A percentile compares a stretch with the other conserved stretches of the same genome.
Evolutionary conservation across 2,888 invertebrate species (phyloP).

Genomic region (Ichneumoninae sp.): DNA sequence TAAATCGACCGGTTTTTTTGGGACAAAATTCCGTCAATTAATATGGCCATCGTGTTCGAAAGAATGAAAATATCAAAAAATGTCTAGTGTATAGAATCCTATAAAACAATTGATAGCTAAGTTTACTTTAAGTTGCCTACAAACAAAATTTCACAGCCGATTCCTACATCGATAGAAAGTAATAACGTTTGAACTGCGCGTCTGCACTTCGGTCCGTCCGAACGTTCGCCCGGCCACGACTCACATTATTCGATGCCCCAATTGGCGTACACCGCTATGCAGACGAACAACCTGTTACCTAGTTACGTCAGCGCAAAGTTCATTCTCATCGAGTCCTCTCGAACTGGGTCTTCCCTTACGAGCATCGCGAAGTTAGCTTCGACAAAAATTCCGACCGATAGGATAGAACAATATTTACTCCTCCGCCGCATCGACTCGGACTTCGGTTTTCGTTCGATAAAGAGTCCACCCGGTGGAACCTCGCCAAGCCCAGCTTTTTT

Average conservation of each 20-base stretch:
- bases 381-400: not conserved
- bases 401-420: constrained; percentile 14
- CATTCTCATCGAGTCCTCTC: constrained; percentile 7
- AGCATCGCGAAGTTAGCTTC: not conserved
- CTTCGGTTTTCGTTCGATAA: constrained; percentile 25
- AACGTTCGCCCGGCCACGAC: not conserved
- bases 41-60: no score
- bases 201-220: not conserved
- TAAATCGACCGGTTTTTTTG: no score
- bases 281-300: constrained; percentile 16
- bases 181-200: not conserved
- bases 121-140: not conserved
- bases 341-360: not conserved
- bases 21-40: no score
- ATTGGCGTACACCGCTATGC: constrained; percentile 14
- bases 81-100: no score
- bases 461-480: constrained; percentile 30
- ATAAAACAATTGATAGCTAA: not conserved
- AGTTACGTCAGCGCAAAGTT: not conserved
- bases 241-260: not conserved
- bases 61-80: no score
- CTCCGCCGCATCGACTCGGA: not conserved
- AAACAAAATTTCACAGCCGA: not conserved
- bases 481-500: constrained; percentile 48
- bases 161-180: not conserved